These are phyloP conservation scores for Equus quagga DNA, from an alignment of 2,113 vertebrate genomes.

Conservation along the genomic window DNA sequence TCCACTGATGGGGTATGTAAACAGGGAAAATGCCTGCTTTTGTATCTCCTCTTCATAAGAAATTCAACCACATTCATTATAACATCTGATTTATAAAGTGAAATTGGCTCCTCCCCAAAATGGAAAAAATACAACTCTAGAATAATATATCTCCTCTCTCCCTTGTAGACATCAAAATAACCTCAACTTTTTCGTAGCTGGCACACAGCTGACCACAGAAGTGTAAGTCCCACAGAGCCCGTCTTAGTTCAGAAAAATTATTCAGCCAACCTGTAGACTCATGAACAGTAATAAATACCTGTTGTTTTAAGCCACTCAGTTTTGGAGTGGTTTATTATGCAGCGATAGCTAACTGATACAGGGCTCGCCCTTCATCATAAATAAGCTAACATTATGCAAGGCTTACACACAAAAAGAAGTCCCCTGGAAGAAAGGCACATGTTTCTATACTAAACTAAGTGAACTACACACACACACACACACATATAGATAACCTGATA, in stretches of 20 bases:
- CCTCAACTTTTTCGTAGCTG: background rate
- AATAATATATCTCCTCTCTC: background rate
- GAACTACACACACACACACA: background rate
- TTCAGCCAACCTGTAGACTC: background rate
- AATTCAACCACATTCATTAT: background rate
- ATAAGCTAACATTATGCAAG: conserved; percentile 7
- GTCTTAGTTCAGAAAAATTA: conserved; percentile 41
- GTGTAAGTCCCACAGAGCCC: background rate
- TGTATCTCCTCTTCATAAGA: background rate
- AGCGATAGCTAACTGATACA: conserved; percentile 11
- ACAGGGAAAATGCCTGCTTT: background rate
- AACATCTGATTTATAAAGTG: background rate
- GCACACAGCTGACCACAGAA: conserved; percentile 2
- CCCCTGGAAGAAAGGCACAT: background rate
- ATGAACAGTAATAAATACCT: conserved; percentile 3
- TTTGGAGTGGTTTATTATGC: background rate
- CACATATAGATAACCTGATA: background rate
- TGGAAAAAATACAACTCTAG: background rate
- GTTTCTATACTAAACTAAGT: background rate
- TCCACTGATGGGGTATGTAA: background rate
- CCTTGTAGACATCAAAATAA: conserved; percentile 19
- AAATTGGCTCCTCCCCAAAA: background rate
- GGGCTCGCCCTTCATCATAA: background rate
- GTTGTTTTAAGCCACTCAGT: conserved; percentile 8
- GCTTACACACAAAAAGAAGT: background rate